Conservation (phyloP, 2,888 invertebrate genomes). For the Nomada goodeniana region DNA sequence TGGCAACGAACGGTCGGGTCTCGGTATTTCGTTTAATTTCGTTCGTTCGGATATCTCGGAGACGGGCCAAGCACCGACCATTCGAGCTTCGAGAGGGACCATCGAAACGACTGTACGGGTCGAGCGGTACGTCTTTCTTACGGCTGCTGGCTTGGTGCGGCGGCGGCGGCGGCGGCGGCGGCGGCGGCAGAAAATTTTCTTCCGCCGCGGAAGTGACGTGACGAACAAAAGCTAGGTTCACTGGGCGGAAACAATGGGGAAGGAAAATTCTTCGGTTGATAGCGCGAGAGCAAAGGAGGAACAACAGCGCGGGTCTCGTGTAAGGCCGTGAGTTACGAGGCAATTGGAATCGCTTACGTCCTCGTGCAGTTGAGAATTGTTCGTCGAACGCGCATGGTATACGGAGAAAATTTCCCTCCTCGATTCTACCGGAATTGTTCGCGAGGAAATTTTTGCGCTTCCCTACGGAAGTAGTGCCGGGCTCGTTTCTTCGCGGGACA, state of each 20-base stretch:
- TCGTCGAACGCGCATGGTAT: conserved; percentile 49
- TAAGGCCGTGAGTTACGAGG: conserved; percentile 68
- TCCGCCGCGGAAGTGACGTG: too few relatives aligned
- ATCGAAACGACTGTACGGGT: conserved; percentile 4
- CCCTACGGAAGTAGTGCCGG: background rate
- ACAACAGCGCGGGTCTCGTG: conserved; percentile 12
- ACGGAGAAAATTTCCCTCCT: conserved; percentile 20
- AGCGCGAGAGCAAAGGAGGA: conserved; percentile 21
- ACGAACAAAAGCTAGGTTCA: too few relatives aligned
- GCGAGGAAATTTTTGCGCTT: conserved; percentile 30
- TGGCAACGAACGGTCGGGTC: conserved; percentile 26
- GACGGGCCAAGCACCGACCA: background rate
- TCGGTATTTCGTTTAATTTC: conserved; percentile 40
- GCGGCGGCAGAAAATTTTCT: too few relatives aligned
- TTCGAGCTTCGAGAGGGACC: background rate
- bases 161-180: too few relatives aligned
- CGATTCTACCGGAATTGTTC: conserved; percentile 37
- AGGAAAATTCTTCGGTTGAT: conserved; percentile 4
- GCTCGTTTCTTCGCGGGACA: background rate
- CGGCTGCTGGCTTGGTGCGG: background rate
- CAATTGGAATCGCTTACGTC: conserved; percentile 73
- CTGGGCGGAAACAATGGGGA: background rate
- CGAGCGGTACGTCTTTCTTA: background rate
- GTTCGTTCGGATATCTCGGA: conserved; percentile 26
- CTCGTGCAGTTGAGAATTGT: conserved; percentile 73